These are phyloP conservation scores for Entomobrya multifasciata DNA, from an alignment of 2,888 invertebrate genomes.

Conservation along the genomic window DNA sequence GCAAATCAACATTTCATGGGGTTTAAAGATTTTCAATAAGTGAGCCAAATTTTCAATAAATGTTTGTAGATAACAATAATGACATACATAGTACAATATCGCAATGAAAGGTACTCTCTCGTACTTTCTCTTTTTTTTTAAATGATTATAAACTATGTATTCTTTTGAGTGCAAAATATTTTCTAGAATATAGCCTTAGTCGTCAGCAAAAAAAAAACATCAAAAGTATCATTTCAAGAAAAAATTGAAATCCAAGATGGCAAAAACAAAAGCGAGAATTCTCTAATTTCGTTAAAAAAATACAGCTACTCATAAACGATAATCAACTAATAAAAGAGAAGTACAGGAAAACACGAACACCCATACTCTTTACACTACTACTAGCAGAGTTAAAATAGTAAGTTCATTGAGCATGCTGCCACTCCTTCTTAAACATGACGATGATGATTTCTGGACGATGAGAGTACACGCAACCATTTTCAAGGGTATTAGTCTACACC, in stretches of 20 bases:
- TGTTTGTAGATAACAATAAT: no score
- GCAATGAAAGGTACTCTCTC: no score
- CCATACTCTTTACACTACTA: no score
- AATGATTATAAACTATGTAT: no score
- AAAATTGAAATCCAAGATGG: neutral
- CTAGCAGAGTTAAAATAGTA: neutral
- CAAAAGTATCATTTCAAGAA: no score
- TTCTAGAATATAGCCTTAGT: no score
- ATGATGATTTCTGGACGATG: constrained; percentile 33
- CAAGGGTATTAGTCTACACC: constrained; percentile 19
- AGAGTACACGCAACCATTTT: constrained; percentile 44
- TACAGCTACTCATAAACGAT: neutral
- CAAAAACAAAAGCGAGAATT: neutral
- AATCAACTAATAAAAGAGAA: constrained; percentile 30
- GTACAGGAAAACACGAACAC: constrained; percentile 25
- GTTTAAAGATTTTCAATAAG: no score
- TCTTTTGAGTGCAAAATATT: no score
- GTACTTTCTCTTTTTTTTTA: no score
- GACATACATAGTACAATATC: no score
- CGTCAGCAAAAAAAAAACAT: no score
- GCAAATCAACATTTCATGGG: constrained; percentile 28
- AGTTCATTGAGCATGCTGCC: constrained; percentile 46
- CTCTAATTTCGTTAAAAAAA: neutral
- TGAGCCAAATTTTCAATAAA: no score
- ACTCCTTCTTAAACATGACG: constrained; percentile 36